phyloP scores from a whole-genome alignment of 2,113 vertebrate genomes.

The Urocitellus parryii region DNA sequence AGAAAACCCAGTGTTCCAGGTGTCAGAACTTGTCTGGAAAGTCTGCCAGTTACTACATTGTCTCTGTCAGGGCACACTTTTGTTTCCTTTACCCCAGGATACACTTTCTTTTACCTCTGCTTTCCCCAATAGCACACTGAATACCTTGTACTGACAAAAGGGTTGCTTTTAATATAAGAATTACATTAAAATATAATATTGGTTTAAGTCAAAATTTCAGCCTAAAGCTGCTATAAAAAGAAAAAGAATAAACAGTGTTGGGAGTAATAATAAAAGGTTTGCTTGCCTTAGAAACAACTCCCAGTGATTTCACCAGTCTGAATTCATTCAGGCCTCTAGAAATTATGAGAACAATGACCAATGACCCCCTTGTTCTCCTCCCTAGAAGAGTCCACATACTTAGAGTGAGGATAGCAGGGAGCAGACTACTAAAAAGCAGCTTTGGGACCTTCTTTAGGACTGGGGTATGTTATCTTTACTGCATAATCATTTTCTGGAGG shows the following conservation, averaged over 20 bases:
- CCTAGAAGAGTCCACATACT: background rate
- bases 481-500: background rate
- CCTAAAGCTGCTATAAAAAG: background rate
- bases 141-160: background rate
- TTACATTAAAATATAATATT: background rate
- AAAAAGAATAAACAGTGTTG: background rate
- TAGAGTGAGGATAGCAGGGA: background rate
- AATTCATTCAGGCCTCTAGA: background rate
- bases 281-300: background rate
- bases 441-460: background rate
- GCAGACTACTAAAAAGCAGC: background rate
- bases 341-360: background rate
- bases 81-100: background rate
- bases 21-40: background rate
- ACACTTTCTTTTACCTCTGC: background rate
- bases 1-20: background rate
- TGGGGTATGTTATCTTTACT: background rate
- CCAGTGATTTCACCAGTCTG: background rate
- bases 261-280: background rate
- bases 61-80: background rate
- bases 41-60: background rate
- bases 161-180: background rate
- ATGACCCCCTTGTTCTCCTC: background rate
- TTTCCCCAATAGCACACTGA: accelerated
- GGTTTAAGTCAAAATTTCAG: background rate